phyloP scores from a whole-genome alignment of 2,113 vertebrate genomes.

The Guaruba guarouba region DNA sequence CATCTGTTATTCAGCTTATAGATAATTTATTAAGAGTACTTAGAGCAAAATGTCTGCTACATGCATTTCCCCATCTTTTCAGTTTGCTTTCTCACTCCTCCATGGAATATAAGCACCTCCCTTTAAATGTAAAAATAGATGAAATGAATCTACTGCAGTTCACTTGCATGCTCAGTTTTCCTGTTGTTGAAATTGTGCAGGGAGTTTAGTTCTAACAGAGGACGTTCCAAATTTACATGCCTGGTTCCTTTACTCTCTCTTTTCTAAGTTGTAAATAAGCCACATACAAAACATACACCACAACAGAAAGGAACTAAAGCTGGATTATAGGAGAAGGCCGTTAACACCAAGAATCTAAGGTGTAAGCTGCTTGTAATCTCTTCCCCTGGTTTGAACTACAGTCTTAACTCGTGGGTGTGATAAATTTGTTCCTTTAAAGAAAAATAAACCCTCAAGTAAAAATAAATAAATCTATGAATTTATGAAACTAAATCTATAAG shows the following conservation, averaged over 20 bases:
- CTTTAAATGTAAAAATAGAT: background rate
- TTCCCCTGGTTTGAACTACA: conserved; percentile 24
- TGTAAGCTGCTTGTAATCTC: conserved; percentile 36
- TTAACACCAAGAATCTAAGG: background rate
- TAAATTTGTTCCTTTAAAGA: background rate
- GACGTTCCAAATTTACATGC: background rate
- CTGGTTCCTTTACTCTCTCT: background rate
- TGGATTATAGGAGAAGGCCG: conserved; percentile 44
- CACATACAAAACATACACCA: background rate
- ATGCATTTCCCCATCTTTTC: background rate
- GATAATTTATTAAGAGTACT: conserved; percentile 30
- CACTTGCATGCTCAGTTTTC: background rate
- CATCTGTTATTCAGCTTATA: conserved; percentile 1
- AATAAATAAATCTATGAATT: background rate
- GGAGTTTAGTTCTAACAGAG: background rate
- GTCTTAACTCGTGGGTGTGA: background rate
- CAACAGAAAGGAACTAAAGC: background rate
- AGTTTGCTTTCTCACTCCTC: background rate
- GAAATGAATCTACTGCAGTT: background rate
- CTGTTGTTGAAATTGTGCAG: background rate
- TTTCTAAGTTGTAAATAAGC: background rate
- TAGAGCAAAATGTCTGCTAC: background rate
- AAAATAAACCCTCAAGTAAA: background rate
- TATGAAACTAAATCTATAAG: background rate
- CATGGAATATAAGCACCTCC: background rate